Evolutionary conservation across 2,888 invertebrate species (phyloP).

Genomic region (Torymus tubicola): DNA sequence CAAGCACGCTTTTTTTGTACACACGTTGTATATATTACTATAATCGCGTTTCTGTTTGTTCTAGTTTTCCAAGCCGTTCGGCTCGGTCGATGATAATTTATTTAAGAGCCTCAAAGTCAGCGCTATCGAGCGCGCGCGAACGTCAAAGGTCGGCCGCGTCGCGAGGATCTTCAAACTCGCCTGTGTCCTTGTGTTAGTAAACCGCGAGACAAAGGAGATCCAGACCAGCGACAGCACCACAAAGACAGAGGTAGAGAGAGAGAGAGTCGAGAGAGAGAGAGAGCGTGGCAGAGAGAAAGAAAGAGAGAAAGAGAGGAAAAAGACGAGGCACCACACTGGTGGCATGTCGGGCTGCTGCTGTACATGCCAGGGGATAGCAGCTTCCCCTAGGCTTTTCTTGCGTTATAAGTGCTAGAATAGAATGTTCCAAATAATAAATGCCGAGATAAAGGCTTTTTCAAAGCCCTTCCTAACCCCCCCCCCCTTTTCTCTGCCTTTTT

Average conservation of each 20-base stretch:
- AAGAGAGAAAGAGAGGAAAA: no score
- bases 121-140: not conserved
- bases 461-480: no score
- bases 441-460: slow-evolving; percentile 16
- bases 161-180: slow-evolving; percentile 37
- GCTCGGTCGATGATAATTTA: slow-evolving; percentile 52
- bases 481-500: no score
- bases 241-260: not conserved
- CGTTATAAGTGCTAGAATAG: slow-evolving; percentile 11
- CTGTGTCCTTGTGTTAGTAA: slow-evolving; percentile 29
- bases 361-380: not conserved
- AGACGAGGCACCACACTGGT: no score
- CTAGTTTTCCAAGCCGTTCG: slow-evolving; percentile 22
- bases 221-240: slow-evolving; percentile 1
- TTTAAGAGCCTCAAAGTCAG: slow-evolving; percentile 44
- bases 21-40: not conserved
- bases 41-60: slow-evolving; percentile 31
- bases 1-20: no score
- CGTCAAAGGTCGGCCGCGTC: slow-evolving; percentile 24
- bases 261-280: slow-evolving; percentile 15
- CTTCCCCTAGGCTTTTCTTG: slow-evolving; percentile 10
- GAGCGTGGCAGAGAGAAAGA: not conserved
- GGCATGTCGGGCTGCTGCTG: not conserved
- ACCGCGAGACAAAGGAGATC: slow-evolving; percentile 50
- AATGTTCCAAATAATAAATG: slow-evolving; percentile 34